Base-by-base conservation (phyloP, 2,797 vertebrate genomes). In the Clarias pachynema region DNA sequence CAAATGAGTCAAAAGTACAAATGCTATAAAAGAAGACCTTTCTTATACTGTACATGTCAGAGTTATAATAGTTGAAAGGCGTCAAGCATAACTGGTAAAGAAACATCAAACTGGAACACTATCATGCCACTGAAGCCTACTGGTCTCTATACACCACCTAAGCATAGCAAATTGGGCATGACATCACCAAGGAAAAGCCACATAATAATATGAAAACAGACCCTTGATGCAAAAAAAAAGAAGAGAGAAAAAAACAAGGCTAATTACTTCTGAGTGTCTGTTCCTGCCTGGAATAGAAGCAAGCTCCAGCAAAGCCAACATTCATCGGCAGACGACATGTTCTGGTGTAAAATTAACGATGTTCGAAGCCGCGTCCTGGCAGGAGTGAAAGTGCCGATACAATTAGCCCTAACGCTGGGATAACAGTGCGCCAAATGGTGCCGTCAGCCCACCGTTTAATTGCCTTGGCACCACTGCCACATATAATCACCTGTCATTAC, bases 401-500 rank as follows among this genome's bases (percentile, higher is more conserved):
- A 91, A 93, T 95, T 94, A 92, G 95, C 94, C 86, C 93, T 93
- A 90, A 90, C 89, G 89, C 95, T 92, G 93, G 94, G 95, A 94
- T 93, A 96, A 91, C 93, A 91, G 94, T 92, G 88, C 93, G 90
- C 96, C 96, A 96, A 96, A 96, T 95, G 96, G 93, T 94, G 94
- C 96, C 95, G 95, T 97, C 96, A 97, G 94, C 93, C 88, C 86
- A 84, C 89, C 84, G 91, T 96, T 96, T 97, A 97, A 97, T 97
- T 97, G 95, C 95, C 92, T 95, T 95, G 96, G 96, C 96, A 95
- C 92, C 91, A 91, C 91, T 56, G 94, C 95, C 94, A 95, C 94
- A 94, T 96, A 93, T 96, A 96, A 97, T 97, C 96, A 97, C 96
- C 96, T 97, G 96, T 96, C 96, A 97, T 96, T 93, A 96, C 94